Evolutionary conservation across 2,888 invertebrate species (phyloP).

Genomic region (Oeneis ivallda): DNA sequence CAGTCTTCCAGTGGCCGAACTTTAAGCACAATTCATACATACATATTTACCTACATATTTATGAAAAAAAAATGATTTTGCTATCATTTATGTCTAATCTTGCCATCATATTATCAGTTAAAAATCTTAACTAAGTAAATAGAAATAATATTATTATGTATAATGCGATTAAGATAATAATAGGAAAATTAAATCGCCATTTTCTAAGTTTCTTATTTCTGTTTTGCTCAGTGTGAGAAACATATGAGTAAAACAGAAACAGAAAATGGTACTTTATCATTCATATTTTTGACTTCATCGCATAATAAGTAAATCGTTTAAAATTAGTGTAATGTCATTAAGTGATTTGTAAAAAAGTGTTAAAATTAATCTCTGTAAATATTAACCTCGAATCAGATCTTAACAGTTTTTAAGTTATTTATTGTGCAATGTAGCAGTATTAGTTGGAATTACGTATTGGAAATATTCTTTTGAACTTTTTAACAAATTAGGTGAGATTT

Average conservation of each 20-base stretch:
- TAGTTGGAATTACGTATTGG: slow-evolving; percentile 57
- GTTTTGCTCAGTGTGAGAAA: too few species aligned
- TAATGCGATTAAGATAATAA: too few species aligned
- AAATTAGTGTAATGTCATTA: slow-evolving; percentile 38
- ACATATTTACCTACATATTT: neutral
- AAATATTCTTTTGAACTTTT: slow-evolving; percentile 49
- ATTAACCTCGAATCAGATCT: slow-evolving; percentile 41
- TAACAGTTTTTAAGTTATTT: slow-evolving; percentile 74
- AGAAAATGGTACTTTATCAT: too few species aligned
- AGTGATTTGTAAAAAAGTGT: slow-evolving; percentile 58
- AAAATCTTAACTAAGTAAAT: slow-evolving; percentile 23
- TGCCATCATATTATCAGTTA: slow-evolving; percentile 11
- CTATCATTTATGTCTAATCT: slow-evolving; percentile 3
- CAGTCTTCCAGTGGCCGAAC: too few species aligned
- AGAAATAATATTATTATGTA: slow-evolving; percentile 40
- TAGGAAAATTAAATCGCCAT: too few species aligned
- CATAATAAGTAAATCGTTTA: slow-evolving; percentile 41
- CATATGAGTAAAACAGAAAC: too few species aligned
- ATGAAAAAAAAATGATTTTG: neutral
- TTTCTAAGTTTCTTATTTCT: too few species aligned
- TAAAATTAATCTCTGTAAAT: slow-evolving; percentile 43
- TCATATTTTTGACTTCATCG: too few species aligned
- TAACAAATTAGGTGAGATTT: neutral
- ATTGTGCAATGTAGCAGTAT: slow-evolving; percentile 82
- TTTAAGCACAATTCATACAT: neutral